Evolutionary conservation across 1,140 invertebrate species (phyloP).

Genomic region (Zaprionus taronus): DNA sequence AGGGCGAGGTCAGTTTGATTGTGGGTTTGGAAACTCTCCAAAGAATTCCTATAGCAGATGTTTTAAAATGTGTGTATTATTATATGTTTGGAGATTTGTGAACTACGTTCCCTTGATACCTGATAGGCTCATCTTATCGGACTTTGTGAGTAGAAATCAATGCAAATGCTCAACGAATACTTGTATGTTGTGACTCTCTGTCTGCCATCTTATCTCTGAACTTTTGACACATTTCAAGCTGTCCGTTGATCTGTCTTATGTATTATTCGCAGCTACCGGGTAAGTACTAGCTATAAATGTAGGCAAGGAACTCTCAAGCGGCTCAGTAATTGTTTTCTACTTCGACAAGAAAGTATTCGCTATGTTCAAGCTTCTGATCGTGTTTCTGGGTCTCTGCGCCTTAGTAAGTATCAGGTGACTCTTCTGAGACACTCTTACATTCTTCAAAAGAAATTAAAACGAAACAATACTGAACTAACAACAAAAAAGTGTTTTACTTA

Average conservation of each 20-base stretch:
- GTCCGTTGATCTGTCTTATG: constrained; percentile 5
- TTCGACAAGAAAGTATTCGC: constrained; percentile 40
- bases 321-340: constrained; percentile 42
- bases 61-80: neutral
- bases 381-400: constrained; percentile 62
- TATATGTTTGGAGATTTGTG: neutral
- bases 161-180: neutral
- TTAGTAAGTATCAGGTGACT: constrained; percentile 57
- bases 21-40: neutral
- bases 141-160: neutral
- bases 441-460: neutral
- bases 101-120: neutral
- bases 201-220: constrained; percentile 61
- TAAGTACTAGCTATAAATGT: constrained; percentile 53
- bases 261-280: neutral
- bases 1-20: constrained; percentile 22
- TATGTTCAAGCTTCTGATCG: constrained; percentile 71
- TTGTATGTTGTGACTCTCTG: constrained; percentile 9
- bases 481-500: neutral
- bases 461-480: neutral
- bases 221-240: constrained; percentile 63
- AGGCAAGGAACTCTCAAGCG: constrained; percentile 14
- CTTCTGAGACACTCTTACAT: neutral
- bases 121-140: neutral
- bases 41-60: neutral